Percentiles rank a stretch among this genome's conserved stretches.
Conservation (phyloP, 2,888 invertebrate species). For the Acleris emargana region DNA sequence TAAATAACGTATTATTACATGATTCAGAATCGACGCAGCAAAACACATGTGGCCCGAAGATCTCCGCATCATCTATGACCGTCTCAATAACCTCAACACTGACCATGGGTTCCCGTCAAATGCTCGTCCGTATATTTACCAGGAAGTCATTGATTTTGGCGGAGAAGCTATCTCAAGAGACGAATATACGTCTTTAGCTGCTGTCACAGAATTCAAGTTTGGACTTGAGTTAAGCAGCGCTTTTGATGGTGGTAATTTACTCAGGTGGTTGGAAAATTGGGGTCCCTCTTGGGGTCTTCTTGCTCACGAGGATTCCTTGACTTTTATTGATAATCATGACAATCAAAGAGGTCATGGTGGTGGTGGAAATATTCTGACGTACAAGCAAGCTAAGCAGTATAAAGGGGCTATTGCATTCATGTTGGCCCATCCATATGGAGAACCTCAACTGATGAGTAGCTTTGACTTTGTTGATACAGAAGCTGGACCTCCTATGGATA, state of each 20-base stretch:
- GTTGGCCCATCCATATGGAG: conserved; percentile 92
- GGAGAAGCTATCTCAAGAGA: conserved; percentile 74
- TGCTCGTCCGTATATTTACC: conserved; percentile 87
- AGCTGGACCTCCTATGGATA: conserved; percentile 87
- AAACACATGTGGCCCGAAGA: conserved; percentile 92
- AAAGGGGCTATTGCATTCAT: conserved; percentile 92
- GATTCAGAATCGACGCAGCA: conserved; percentile 87
- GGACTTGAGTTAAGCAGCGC: conserved; percentile 73
- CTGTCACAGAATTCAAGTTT: conserved; percentile 87
- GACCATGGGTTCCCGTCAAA: conserved; percentile 85
- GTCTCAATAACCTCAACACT: conserved; percentile 85
- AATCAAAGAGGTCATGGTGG: conserved; percentile 88
- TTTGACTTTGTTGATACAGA: conserved; percentile 87
- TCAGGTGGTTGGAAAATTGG: conserved; percentile 85
- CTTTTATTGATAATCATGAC: conserved; percentile 93
- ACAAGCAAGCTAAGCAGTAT: conserved; percentile 86
- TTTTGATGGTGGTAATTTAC: conserved; percentile 75
- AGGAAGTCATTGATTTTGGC: conserved; percentile 90
- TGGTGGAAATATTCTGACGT: conserved; percentile 83
- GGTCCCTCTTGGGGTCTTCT: conserved; percentile 87
- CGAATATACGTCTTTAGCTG: conserved; percentile 82
- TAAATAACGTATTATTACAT: neutral
- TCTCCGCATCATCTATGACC: conserved; percentile 85
- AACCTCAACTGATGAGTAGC: conserved; percentile 93
- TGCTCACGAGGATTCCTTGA: conserved; percentile 80